Evolutionary conservation across 1,140 invertebrate species (phyloP), one percentile per base, ranked within the genome.

Genomic region (Ganaspis sp.): DNA sequence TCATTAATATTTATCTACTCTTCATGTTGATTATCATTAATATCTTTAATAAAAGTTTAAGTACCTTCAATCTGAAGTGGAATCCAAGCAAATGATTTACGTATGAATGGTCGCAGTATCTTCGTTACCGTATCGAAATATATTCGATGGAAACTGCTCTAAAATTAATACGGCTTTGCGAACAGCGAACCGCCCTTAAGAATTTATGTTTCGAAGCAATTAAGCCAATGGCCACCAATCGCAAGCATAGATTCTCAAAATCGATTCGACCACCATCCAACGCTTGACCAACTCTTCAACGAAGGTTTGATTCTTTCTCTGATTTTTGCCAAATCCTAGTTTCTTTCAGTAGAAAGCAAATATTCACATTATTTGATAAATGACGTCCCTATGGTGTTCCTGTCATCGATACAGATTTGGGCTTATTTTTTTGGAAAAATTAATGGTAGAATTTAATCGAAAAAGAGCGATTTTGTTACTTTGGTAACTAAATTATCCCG

Each of bases 131-230:
- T 17, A n/a, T n/a, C 45, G 6, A 49, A 17, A 6, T 49, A 73
- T 69, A 70, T 64, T 73, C 71, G 75, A 76, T 75, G 78, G 74
- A 79, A 80, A 80, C 75, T 74, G 73, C 70, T 77, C 70, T 69
- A 71, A 83, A 87, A 85, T 87, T 87, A 87, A 87, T 87, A 85
- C 83, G 85, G 85, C 82, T 85, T 85, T 85, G 76, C 74, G 53
- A 79, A 83, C 75, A 77, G 73, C 45, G 75, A 83, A 85, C 83
- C 81, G 72, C 76, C 79, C 79, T 75, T 85, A 86, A 87, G 87
- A 89, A 89, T 89, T 88, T 89, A 88, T 88, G 82, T 85, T 85
- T 78, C 83, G 73, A 75, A 69, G 81, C 81, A 87, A 89, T 89
- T 89, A 89, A 86, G 81, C 80, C 40, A 86, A 86, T 84, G 79